phyloP scores from a whole-genome alignment of 2,797 vertebrate genomes.

The Parambassis ranga region DNA sequence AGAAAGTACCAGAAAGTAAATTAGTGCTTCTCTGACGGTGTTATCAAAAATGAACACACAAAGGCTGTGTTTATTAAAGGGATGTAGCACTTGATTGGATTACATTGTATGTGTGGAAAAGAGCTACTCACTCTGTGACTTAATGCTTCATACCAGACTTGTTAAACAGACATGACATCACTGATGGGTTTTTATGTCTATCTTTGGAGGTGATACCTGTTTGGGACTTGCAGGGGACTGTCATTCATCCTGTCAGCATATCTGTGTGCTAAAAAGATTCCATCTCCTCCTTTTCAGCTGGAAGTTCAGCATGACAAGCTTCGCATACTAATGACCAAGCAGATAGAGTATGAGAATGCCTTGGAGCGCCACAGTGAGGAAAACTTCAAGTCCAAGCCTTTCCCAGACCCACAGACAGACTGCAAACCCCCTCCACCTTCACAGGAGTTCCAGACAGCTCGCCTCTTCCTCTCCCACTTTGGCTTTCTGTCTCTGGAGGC shows the following conservation, averaged over 20 bases:
- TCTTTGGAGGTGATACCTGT: background rate
- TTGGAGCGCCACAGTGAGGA: conserved; percentile 89
- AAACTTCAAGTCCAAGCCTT: conserved; percentile 84
- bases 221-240: background rate
- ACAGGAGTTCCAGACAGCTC: conserved; percentile 96
- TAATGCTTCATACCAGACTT: background rate
- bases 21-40: background rate
- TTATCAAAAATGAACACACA: background rate
- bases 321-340: conserved; percentile 88
- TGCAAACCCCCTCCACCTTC: conserved; percentile 90
- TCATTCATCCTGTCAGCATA: background rate
- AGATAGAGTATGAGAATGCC: conserved; percentile 88
- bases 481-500: conserved; percentile 95
- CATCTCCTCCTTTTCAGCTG: conserved; percentile 76
- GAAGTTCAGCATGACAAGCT: conserved; percentile 92
- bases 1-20: background rate
- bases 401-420: conserved; percentile 89
- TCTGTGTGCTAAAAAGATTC: background rate
- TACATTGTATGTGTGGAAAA: background rate
- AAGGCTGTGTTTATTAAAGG: background rate
- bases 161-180: background rate
- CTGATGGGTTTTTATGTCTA: background rate
- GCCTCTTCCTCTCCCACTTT: conserved; percentile 94
- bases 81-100: conserved; percentile 19
- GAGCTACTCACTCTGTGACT: background rate